Base-by-base conservation (phyloP, 2,888 invertebrate genomes). In the Trachelus tabidus region DNA sequence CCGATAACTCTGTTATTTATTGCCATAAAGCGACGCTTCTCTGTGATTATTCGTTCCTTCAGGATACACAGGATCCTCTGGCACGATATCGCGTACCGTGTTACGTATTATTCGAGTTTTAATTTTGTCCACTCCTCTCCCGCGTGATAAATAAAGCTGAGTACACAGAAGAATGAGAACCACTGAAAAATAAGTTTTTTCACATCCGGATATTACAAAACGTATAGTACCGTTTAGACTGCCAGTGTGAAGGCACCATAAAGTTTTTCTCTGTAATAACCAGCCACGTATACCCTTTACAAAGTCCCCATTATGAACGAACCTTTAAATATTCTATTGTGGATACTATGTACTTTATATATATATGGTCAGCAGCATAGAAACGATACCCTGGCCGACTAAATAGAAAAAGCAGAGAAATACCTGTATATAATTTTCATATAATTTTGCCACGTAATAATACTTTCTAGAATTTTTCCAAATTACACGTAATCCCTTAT, bases 1-100 rank as follows among this genome's bases (percentile, higher is more conserved):
- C 71, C 76, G 78, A 75, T 75, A 77, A 77, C 31, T 31, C 31
- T n/a, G 35, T 68, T 56, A 77, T 77, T 77, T 77, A 77, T 77
- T 68, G 30, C 68, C 56, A 23, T 23, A 56, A 56, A 56, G 9
- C 56, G 56, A 23, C 2, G 23, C 56, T 56, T 23, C 56, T 9
- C 56, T 6, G 15, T 1, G 23, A 56, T 56, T 23, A 56, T 56
- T 56, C 23, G 9, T 56, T 56, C 23, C 56, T 56, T 9, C 56
- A 9, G 56, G 56, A 56, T 56, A 23, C 9, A 9, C 56, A 56
- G 56, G 56, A 56, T 23, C 23, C 56, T 23, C 56, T 23, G 2
- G 9, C 56, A 23, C 56, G 9, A 0, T 9, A 56, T 56, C 23
- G 1, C 56, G 6, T 23, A 9, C 9, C 56, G 9, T 9, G 23